Evolutionary conservation across 2,113 vertebrate genomes (phyloP).

Genomic region (Myanophis thanlyinensis): DNA sequence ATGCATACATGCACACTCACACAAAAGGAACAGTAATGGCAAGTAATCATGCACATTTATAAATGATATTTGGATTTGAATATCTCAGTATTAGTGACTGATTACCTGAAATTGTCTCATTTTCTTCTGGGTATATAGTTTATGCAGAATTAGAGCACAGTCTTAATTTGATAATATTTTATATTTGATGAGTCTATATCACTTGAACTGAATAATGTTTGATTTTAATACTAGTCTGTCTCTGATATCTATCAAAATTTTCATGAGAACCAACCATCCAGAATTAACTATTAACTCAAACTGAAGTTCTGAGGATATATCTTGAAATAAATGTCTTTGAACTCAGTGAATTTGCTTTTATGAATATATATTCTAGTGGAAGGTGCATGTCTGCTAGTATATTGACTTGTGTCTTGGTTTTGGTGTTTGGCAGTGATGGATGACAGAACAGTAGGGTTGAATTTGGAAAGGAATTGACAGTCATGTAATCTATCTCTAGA

Average conservation of each 20-base stretch:
- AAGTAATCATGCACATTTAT: background rate
- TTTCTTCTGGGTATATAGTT: background rate
- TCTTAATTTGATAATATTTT: background rate
- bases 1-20: background rate
- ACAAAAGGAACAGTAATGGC: background rate
- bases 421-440: background rate
- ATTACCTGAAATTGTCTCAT: background rate
- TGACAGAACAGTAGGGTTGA: background rate
- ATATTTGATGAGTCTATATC: background rate
- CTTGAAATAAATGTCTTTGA: background rate
- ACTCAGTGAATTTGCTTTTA: background rate
- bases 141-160: background rate
- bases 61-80: background rate
- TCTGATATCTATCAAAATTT: slow-evolving; percentile 18
- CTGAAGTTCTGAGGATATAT: background rate
- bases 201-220: background rate
- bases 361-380: background rate
- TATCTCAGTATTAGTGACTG: background rate
- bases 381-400: background rate
- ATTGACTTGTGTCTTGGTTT: background rate
- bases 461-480: background rate
- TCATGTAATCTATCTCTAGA: background rate
- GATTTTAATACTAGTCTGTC: slow-evolving; percentile 38
- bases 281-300: background rate
- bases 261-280: background rate